Evolutionary conservation across 2,797 vertebrate genomes (phyloP), one percentile per base, ranked within the genome.

Genomic region (Hyperoplus immaculatus): DNA sequence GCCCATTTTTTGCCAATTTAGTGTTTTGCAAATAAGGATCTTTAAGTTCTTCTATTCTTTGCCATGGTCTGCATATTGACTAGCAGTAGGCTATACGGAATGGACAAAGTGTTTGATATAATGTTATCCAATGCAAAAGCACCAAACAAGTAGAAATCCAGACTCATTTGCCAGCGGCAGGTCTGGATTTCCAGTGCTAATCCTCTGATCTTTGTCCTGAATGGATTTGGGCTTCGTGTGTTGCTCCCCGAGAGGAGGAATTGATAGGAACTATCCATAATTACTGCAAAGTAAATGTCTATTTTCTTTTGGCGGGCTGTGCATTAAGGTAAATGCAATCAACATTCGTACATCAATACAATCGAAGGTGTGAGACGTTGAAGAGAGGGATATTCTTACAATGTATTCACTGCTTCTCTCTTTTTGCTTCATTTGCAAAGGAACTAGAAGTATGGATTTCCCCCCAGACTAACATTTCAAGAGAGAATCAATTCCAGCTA

Each of bases 381-480:
- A 78, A 49, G 0, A 60, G 54, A 41, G 9, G 7, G 13, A 53
- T 29, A 15, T 47, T 67, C 11, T 59, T 16, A 46, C 18, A 59
- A 72, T 66, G 16, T 5, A 5, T 42, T 8, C 46, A 21, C 57
- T n/a, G 15, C 0, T 10, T 61, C 49, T 51, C 16, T 36, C 14
- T 51, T 50, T 3, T 57, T 69, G 15, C 12, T 72, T 67, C 67
- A n/a, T 43, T 71, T 70, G 56, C 3, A 73, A 41, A 55, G 0
- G 14, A 15, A 29, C 12, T 38, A 38, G 39, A 14, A 66, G 16
- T 62, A 72, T 74, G 15, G 62, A 79, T 82, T 75, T 76, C 58
- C 59, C 45, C 49, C 21, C 29, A 53, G 51, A 73, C 47, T 16
- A 54, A 74, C 36, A 56, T 16, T 61, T 15, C 0, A 0, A 18